Conservation (phyloP, 2,797 vertebrate species). For the Sebastes itinus region DNA sequence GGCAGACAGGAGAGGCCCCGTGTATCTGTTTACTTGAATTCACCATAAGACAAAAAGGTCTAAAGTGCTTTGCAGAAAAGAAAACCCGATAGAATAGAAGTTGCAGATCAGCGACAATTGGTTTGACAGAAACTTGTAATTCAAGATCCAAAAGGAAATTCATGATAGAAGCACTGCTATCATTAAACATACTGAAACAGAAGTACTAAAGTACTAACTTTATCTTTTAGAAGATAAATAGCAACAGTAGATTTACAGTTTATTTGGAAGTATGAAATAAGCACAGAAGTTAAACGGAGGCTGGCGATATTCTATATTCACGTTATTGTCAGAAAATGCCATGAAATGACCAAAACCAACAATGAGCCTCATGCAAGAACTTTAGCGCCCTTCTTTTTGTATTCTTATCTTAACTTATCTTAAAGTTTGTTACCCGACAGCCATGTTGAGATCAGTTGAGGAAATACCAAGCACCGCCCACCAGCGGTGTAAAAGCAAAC, state of each 20-base stretch:
- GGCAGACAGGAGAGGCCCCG: slow-evolving; percentile 67
- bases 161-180: background rate
- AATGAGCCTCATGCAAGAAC: background rate
- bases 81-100: background rate
- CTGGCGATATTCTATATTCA: background rate
- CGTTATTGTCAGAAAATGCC: background rate
- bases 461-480: no score
- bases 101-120: background rate
- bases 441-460: no score
- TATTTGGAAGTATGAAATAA: background rate
- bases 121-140: background rate
- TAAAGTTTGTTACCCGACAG: no score
- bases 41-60: background rate
- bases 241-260: background rate
- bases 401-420: no score
- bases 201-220: background rate
- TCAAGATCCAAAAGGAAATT: background rate
- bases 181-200: background rate
- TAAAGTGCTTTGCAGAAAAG: background rate
- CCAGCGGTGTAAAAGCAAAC: no score
- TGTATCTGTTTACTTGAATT: slow-evolving; percentile 29
- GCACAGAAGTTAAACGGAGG: background rate
- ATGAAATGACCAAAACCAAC: background rate
- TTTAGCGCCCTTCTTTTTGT: no score
- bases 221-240: background rate